These are phyloP conservation scores for Nebria brevicollis DNA, from an alignment of 2,888 invertebrate species.

Conservation along the genomic window DNA sequence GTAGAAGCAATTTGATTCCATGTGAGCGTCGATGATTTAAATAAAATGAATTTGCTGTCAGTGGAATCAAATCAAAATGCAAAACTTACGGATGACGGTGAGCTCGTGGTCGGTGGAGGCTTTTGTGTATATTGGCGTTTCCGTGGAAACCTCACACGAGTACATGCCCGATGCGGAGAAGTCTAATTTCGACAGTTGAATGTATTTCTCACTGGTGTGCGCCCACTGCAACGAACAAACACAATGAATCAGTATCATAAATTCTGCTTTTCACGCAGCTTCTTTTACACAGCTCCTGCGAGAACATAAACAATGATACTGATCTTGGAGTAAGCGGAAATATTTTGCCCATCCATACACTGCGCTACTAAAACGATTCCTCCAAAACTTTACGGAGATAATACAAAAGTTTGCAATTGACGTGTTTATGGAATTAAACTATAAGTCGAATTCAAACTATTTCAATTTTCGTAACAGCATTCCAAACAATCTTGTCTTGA, in stretches of 20 bases:
- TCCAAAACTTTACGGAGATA: background rate
- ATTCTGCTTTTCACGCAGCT: background rate
- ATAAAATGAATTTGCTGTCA: background rate
- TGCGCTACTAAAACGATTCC: background rate
- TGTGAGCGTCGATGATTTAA: background rate
- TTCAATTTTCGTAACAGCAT: no score
- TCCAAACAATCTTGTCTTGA: no score
- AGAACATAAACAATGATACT: background rate
- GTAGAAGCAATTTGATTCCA: background rate
- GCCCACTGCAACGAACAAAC: constrained; percentile 68
- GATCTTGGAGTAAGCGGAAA: background rate
- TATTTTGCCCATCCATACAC: background rate
- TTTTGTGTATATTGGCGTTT: constrained; percentile 84
- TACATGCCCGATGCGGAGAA: constrained; percentile 83
- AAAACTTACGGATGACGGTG: constrained; percentile 80
- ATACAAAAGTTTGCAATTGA: background rate
- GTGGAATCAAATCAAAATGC: constrained; percentile 6
- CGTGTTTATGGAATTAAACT: background rate
- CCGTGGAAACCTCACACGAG: constrained; percentile 83
- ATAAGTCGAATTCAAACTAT: background rate
- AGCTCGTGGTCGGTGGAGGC: constrained; percentile 80
- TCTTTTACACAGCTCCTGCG: background rate
- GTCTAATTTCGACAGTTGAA: constrained; percentile 77
- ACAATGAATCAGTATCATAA: constrained; percentile 19
- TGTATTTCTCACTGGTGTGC: constrained; percentile 74